Conservation (phyloP, 2,113 vertebrate species). For the Cyanoramphus novaezelandiae region DNA sequence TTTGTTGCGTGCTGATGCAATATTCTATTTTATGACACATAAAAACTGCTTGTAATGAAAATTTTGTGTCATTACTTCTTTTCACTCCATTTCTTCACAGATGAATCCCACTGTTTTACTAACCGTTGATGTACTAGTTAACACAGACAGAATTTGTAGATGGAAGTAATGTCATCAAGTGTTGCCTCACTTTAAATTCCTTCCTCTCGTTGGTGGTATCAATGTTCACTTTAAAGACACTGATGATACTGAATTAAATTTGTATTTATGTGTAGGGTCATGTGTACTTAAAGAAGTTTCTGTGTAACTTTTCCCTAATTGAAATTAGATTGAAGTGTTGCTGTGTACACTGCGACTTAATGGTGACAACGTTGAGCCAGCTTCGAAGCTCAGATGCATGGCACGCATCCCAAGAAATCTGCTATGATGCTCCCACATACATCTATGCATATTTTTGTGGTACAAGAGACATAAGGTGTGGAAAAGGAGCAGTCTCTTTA, state of each 20-base stretch:
- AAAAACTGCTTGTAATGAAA: not conserved
- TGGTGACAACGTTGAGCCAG: slow-evolving; percentile 56
- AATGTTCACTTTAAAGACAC: not conserved
- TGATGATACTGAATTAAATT: slow-evolving; percentile 53
- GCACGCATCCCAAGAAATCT: slow-evolving; percentile 47
- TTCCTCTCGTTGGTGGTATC: slow-evolving; percentile 8
- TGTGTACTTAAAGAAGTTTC: slow-evolving; percentile 57
- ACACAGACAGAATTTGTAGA: slow-evolving; percentile 40
- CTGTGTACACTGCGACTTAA: slow-evolving; percentile 58
- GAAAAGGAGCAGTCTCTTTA: slow-evolving; percentile 73
- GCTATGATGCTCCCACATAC: slow-evolving; percentile 66
- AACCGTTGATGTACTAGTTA: slow-evolving; percentile 35
- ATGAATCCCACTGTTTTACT: slow-evolving; percentile 13
- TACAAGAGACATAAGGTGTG: slow-evolving; percentile 73
- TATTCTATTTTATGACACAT: not conserved
- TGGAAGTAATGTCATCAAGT: slow-evolving; percentile 49
- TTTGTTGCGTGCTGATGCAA: not conserved
- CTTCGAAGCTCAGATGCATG: slow-evolving; percentile 55
- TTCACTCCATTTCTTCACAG: slow-evolving; percentile 7
- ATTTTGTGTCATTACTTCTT: not conserved
- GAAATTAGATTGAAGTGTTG: slow-evolving; percentile 63
- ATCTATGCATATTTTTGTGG: slow-evolving; percentile 70
- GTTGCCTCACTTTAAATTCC: slow-evolving; percentile 37
- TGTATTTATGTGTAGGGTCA: slow-evolving; percentile 34
- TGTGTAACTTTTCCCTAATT: slow-evolving; percentile 64